A percentile compares a stretch with the other conserved stretches of the same genome.
phyloP scores from a whole-genome alignment of 1,140 invertebrate genomes.

The Aplysia californica region DNA sequence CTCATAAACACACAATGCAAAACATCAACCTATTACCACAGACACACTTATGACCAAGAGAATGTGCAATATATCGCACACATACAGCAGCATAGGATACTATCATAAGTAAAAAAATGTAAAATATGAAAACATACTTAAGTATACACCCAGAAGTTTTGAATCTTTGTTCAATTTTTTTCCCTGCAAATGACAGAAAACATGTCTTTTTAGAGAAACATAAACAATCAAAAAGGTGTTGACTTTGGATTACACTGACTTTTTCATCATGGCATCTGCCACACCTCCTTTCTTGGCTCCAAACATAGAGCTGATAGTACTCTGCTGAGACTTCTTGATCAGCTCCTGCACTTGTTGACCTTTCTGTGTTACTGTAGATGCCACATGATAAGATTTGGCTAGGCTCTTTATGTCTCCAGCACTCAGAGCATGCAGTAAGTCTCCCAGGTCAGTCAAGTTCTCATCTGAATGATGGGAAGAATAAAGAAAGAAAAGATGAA shows the following conservation, averaged over 20 bases:
- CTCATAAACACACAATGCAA: no score
- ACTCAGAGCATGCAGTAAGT: conserved; percentile 54
- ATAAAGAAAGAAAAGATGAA: conserved; percentile 23
- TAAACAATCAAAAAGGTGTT: no score
- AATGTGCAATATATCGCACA: no score
- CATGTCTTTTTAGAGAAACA: not conserved
- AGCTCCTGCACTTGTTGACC: conserved; percentile 50
- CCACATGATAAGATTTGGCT: conserved; percentile 59
- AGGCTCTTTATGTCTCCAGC: conserved; percentile 60
- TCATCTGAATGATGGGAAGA: conserved; percentile 56
- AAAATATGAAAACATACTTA: not conserved
- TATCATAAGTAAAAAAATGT: not conserved
- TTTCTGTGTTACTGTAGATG: conserved; percentile 32
- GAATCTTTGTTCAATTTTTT: no score
- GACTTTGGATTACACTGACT: no score
- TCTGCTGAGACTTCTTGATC: conserved; percentile 59
- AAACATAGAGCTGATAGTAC: conserved; percentile 50
- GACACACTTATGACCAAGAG: no score
- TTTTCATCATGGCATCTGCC: conserved; percentile 40
- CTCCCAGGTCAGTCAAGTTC: conserved; percentile 52
- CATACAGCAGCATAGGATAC: not conserved
- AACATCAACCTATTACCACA: no score
- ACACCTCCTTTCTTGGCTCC: conserved; percentile 32
- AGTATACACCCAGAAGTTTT: not conserved
- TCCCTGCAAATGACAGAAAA: not conserved